phyloP scores from a whole-genome alignment of 2,113 vertebrate species.

The Blennius ocellaris region DNA sequence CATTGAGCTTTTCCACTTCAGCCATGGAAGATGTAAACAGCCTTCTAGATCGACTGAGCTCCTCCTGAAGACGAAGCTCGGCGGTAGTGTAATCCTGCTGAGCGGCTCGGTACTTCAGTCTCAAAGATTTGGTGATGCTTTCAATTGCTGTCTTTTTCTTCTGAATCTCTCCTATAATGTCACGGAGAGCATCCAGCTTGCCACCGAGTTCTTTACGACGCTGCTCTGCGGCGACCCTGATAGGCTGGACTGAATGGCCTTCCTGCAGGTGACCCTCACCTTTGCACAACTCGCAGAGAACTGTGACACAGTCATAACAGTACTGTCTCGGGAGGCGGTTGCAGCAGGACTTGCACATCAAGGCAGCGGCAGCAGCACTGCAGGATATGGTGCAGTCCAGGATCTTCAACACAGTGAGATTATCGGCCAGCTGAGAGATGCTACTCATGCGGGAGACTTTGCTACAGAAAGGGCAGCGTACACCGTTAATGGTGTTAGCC shows the following conservation, averaged over 20 bases:
- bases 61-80: slow-evolving; percentile 91
- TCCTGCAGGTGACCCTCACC: slow-evolving; percentile 84
- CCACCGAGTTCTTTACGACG: slow-evolving; percentile 88
- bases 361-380: slow-evolving; percentile 86
- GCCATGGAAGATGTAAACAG: slow-evolving; percentile 89
- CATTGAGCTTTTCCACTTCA: slow-evolving; percentile 93
- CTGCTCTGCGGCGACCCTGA: slow-evolving; percentile 90
- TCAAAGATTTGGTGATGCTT: slow-evolving; percentile 87
- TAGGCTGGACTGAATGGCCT: slow-evolving; percentile 87
- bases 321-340: slow-evolving; percentile 92
- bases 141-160: slow-evolving; percentile 90
- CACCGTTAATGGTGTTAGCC: slow-evolving; percentile 94
- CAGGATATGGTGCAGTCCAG: slow-evolving; percentile 89
- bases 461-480: slow-evolving; percentile 98
- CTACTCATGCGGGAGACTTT: slow-evolving; percentile 93
- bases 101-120: slow-evolving; percentile 87
- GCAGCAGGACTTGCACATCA: slow-evolving; percentile 92
- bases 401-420: slow-evolving; percentile 96
- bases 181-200: slow-evolving; percentile 86
- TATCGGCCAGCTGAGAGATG: slow-evolving; percentile 92
- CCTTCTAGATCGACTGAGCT: slow-evolving; percentile 89
- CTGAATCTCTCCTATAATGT: slow-evolving; percentile 90
- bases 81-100: slow-evolving; percentile 93
- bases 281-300: slow-evolving; percentile 91
- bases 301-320: slow-evolving; percentile 87